A percentile compares a stretch with the other conserved stretches of the same genome.
phyloP scores from a whole-genome alignment of 2,888 invertebrate genomes.

The Stegana nigrithorax region DNA sequence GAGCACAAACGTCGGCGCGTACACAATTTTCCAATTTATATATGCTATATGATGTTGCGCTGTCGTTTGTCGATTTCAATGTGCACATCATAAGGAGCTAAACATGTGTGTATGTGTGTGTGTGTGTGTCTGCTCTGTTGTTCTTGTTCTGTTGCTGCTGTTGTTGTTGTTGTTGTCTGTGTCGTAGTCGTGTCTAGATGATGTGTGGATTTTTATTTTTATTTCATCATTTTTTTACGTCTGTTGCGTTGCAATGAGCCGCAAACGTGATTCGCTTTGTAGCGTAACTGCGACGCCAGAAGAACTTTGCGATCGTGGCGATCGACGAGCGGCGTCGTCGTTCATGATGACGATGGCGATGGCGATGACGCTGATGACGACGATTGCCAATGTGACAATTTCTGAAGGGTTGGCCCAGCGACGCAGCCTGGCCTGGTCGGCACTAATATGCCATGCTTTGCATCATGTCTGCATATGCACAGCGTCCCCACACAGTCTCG shows the following conservation, averaged over 20 bases:
- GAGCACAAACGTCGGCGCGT: constrained; percentile 28
- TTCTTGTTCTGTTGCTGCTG: constrained; percentile 14
- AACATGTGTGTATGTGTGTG: no score
- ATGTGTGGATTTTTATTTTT: constrained; percentile 45
- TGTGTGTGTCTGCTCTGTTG: no score
- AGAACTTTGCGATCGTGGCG: not conserved
- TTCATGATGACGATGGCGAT: constrained; percentile 14
- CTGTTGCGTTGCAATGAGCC: constrained; percentile 68
- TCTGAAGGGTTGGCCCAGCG: no score
- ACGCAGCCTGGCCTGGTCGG: no score
- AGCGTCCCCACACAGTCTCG: no score
- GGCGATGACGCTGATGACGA: not conserved
- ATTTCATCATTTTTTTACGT: constrained; percentile 60
- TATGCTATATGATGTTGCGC: constrained; percentile 3
- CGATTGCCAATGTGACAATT: no score
- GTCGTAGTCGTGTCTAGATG: not conserved
- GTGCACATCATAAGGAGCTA: not conserved
- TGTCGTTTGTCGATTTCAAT: not conserved
- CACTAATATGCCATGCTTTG: no score
- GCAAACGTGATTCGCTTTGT: constrained; percentile 58
- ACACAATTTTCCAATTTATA: constrained; percentile 33
- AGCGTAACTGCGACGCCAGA: constrained; percentile 39
- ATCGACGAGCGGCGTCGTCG: constrained; percentile 9
- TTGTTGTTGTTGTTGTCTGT: constrained; percentile 34
- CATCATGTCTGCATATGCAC: no score